Evolutionary conservation across 2,113 vertebrate genomes (phyloP), one percentile per base, ranked within the genome.

Genomic region (Penelope pileata): DNA sequence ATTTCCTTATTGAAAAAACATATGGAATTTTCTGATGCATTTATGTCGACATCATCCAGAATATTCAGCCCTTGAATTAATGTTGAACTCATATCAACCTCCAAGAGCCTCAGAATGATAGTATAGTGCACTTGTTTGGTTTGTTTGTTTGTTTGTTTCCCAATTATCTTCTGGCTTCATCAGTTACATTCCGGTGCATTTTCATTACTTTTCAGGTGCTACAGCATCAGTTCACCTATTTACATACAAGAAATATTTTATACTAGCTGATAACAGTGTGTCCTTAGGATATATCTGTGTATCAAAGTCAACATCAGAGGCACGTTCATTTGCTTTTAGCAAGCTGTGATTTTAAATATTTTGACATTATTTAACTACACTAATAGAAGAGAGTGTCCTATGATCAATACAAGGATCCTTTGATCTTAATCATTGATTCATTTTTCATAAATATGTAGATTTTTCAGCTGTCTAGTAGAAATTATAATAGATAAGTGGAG

Each of bases 241-340:
- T 75, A 47, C 29, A 38, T 70, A 51, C 14, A n/a, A 78, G 30
- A 29, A 88, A 70, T 75, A 75, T 50, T 66, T 83, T 78, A 47
- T 66, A 66, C 12, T 47, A 67, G 36, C 17, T 83, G 76, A 79
- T 62, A 91, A 86, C n/a, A 45, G n/a, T 24, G 6, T 67, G 42
- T 56, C 70, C 36, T 70, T 56, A 70, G 72, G 83, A 60, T 40
- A 51, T 85, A 53, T 63, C 62, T 48, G 14, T 42, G 67, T 93
- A 93, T 91, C 83, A 83, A 94, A 94, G 80, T 70, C 56, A 67
- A 88, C 40, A 88, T 21, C 69, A 75, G 62, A 88, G 51, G 38
- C 51, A 66, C 38, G 7, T 2, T 81, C 10, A 36, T 22, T 77
- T 63, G 26, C 27, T 80, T 88, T 81, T 88, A n/a, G 14, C 48